These are phyloP conservation scores for Cyprinus carpio DNA, from an alignment of 2,113 vertebrate species.

Conservation along the genomic window DNA sequence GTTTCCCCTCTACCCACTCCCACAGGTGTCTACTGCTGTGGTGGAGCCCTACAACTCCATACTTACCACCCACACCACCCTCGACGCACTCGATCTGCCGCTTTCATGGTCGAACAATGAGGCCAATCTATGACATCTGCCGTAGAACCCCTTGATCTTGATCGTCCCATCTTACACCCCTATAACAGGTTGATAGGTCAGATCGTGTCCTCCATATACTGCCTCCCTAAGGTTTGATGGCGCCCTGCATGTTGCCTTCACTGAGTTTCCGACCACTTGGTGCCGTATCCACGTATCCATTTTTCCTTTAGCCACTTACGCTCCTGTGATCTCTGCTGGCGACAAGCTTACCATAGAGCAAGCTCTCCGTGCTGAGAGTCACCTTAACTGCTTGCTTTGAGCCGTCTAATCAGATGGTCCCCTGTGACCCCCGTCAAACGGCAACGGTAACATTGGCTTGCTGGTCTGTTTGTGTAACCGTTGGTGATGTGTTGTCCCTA, in stretches of 20 bases:
- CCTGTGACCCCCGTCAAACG: constrained; percentile 67
- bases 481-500: constrained; percentile 76
- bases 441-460: constrained; percentile 57
- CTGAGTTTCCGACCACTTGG: constrained; percentile 76
- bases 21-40: constrained; percentile 81
- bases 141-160: constrained; percentile 76
- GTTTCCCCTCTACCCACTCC: constrained; percentile 80
- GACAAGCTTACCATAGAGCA: constrained; percentile 74
- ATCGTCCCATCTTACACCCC: constrained; percentile 70
- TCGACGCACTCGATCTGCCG: constrained; percentile 79
- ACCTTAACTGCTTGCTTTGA: constrained; percentile 74
- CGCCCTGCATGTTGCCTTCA: constrained; percentile 80
- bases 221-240: constrained; percentile 79
- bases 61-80: constrained; percentile 82
- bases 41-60: constrained; percentile 89
- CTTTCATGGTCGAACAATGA: constrained; percentile 81
- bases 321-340: constrained; percentile 74
- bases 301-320: constrained; percentile 67
- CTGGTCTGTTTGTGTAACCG: constrained; percentile 75
- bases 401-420: constrained; percentile 73
- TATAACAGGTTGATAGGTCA: constrained; percentile 63
- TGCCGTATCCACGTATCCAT: constrained; percentile 63
- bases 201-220: constrained; percentile 67
- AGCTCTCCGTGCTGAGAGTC: constrained; percentile 71
- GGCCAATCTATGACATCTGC: constrained; percentile 78